Conservation (phyloP, 2,888 invertebrate species). For the Drosophila nr. medialis region DNA sequence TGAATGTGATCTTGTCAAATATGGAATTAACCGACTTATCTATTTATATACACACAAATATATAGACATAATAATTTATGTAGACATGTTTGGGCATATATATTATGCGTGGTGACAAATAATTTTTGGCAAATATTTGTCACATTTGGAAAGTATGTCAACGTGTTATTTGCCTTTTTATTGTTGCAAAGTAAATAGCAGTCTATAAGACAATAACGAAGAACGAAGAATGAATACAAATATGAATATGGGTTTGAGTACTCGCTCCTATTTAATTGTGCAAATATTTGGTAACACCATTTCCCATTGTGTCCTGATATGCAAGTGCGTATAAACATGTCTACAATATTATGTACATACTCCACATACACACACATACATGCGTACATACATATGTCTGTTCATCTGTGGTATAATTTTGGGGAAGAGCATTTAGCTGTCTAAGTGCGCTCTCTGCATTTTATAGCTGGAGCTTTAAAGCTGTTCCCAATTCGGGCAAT, state of each 20-base stretch:
- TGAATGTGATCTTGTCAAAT: background rate
- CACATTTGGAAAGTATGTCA: conserved; percentile 58
- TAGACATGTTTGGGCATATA: background rate
- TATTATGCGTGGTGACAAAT: conserved; percentile 20
- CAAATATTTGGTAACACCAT: conserved; percentile 52
- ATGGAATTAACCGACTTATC: background rate
- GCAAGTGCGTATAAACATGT: conserved; percentile 5
- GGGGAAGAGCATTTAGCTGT: background rate
- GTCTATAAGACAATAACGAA: conserved; percentile 35
- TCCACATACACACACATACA: background rate
- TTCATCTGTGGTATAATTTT: background rate
- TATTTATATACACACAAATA: background rate
- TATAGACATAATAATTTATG: background rate
- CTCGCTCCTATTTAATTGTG: conserved; percentile 26
- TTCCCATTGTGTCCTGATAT: conserved; percentile 21
- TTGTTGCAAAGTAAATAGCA: conserved; percentile 39
- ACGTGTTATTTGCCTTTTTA: conserved; percentile 47
- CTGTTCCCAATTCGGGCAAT: background rate
- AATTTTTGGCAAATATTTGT: conserved; percentile 59
- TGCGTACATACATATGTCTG: background rate
- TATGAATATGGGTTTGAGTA: conserved; percentile 7
- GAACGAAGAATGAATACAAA: background rate
- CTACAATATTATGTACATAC: background rate
- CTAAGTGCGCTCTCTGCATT: background rate
- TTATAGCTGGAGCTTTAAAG: conserved; percentile 10